A percentile compares a stretch with the other conserved stretches of the same genome.
Evolutionary conservation across 2,113 vertebrate species (phyloP).

Genomic region (Triplophysa dalaica): DNA sequence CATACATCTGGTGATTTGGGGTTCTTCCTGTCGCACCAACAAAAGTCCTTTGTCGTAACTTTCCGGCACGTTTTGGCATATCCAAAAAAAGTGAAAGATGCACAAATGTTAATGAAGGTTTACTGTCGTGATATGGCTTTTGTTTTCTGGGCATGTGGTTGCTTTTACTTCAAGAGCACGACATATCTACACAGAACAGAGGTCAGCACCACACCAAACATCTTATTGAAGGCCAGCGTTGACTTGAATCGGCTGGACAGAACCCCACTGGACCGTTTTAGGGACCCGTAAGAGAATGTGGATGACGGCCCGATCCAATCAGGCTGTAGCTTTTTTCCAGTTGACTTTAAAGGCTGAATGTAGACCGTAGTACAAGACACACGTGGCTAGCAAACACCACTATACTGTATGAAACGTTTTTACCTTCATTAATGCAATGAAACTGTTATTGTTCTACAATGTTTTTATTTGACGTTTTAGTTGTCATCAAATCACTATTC

Average conservation of each 20-base stretch:
- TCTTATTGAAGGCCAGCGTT: conserved; percentile 23
- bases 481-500: conserved; percentile 17
- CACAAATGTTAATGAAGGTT: conserved; percentile 30
- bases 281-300: conserved; percentile 5
- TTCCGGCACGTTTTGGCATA: conserved; percentile 58
- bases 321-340: background rate
- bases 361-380: background rate
- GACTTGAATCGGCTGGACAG: background rate
- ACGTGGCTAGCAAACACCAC: conserved; percentile 30
- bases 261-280: background rate
- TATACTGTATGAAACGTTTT: conserved; percentile 16
- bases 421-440: conserved; percentile 15
- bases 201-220: conserved; percentile 22
- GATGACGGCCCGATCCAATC: conserved; percentile 56
- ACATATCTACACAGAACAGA: conserved; percentile 33
- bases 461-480: background rate
- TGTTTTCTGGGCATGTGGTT: conserved; percentile 70
- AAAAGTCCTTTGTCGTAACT: conserved; percentile 71
- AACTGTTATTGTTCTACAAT: conserved; percentile 9
- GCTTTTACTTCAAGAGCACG: conserved; percentile 64
- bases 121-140: conserved; percentile 70
- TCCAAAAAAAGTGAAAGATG: conserved; percentile 60
- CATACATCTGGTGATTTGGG: conserved; percentile 69
- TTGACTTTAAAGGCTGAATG: conserved; percentile 24
- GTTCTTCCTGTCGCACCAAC: conserved; percentile 74